These are phyloP conservation scores for Bacillus rossius DNA, from an alignment of 1,140 invertebrate species.

Conservation along the genomic window DNA sequence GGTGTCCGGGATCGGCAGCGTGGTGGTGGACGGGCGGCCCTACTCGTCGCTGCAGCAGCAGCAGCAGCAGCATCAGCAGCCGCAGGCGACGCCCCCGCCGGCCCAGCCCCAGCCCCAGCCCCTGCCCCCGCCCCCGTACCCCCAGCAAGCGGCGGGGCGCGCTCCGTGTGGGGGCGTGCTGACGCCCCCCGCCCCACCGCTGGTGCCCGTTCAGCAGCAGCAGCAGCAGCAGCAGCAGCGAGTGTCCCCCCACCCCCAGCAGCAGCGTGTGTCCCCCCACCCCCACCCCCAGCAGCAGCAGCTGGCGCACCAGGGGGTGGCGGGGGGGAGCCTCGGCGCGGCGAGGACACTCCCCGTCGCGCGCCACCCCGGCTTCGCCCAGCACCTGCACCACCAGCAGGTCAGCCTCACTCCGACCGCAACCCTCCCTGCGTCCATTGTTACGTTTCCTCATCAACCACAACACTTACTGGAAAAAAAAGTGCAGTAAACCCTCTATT, in stretches of 20 bases:
- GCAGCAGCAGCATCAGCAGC: slow-evolving; percentile 35
- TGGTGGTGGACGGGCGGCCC: slow-evolving; percentile 68
- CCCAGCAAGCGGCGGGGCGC: not conserved
- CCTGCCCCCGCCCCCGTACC: slow-evolving; percentile 10
- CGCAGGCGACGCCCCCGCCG: slow-evolving; percentile 23
- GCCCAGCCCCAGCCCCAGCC: slow-evolving; percentile 18
- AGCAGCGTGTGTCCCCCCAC: slow-evolving; percentile 8
- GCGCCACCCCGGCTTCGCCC: not conserved
- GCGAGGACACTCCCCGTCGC: not conserved
- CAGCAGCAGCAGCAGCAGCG: not conserved
- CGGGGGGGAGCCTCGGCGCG: not conserved
- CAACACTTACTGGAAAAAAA: no score
- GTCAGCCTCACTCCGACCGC: slow-evolving; percentile 35
- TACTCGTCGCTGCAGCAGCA: slow-evolving; percentile 44
- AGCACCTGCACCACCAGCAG: slow-evolving; percentile 20
- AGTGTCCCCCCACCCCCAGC: slow-evolving; percentile 4
- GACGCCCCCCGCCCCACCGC: not conserved
- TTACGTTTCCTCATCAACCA: slow-evolving; percentile 32
- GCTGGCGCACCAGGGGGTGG: slow-evolving; percentile 23
- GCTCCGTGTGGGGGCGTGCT: not conserved
- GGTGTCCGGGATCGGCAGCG: slow-evolving; percentile 63
- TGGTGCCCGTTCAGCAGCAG: not conserved
- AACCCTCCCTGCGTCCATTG: slow-evolving; percentile 38
- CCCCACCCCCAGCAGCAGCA: slow-evolving; percentile 15
- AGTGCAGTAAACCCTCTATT: no score